Base-by-base conservation (phyloP, 2,797 vertebrate genomes). In the Dendrocincla fuliginosa region DNA sequence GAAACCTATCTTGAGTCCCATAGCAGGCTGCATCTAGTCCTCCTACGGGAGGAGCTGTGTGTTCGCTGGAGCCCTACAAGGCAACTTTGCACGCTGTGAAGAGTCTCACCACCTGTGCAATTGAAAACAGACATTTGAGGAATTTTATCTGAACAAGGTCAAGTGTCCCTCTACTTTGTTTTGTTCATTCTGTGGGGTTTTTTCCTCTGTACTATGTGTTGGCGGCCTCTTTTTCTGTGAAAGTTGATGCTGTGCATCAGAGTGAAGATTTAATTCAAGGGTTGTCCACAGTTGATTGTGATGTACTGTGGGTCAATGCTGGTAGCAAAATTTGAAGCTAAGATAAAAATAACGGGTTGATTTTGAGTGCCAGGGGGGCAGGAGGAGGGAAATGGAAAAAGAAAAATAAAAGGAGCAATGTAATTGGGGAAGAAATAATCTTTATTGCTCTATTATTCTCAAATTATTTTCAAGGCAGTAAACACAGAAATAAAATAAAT, bases 401-500 rank as follows among this genome's bases (percentile, higher is more conserved):
- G 18, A 67, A 83, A 61, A 84, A 61, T 32, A 88, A 76, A 82
- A 89, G 27, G 24, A 82, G 18, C 67, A 75, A 23, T 0, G 0
- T 82, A 75, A 84, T 8, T 89, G 56, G 17, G 11, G 49, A 86
- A 93, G 69, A 89, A 85, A 49, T 65, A 33, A 61, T 59, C 39
- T 79, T 77, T 76, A 69, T 82, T 95, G 55, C 30, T 46, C 18
- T 81, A 13, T 92, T 89, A 71, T 78, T 95, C 44, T 89, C 50
- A 84, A 86, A 90, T 89, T 91, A 89, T 87, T 74, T 94, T 77
- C 74, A 63, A 85, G 64, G 50, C 78, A 75, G 35, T 85, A 89
- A 93, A 92, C 64, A 93, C 37, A 61, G 75, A 76, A 92, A 91
- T 89, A 83, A 92, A 95, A 91, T 33, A 91, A 85, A 96, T 83